Evolutionary conservation across 2,888 invertebrate genomes (phyloP).

Genomic region (Philaethria dido): DNA sequence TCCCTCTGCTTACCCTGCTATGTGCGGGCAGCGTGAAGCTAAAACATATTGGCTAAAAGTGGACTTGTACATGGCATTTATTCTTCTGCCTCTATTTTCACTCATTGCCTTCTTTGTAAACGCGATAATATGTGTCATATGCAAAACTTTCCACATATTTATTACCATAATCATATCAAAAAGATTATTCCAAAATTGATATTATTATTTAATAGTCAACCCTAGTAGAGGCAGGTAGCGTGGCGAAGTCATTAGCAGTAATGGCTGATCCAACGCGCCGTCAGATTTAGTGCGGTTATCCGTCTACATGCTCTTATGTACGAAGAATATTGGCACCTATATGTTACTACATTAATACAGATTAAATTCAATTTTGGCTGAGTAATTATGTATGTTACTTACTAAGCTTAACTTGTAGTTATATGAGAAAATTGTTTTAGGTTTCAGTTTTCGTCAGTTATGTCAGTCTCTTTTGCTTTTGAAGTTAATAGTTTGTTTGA

Average conservation of each 20-base stretch:
- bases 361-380: constrained; percentile 21
- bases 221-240: constrained; percentile 70
- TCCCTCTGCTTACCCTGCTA: too few species aligned
- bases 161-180: neutral
- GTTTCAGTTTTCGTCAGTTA: neutral
- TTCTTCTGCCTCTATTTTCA: too few species aligned
- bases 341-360: constrained; percentile 34
- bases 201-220: constrained; percentile 49
- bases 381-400: constrained; percentile 14
- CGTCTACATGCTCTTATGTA: constrained; percentile 51
- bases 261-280: constrained; percentile 78
- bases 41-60: too few species aligned
- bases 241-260: constrained; percentile 83
- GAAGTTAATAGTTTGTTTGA: too few species aligned
- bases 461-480: neutral
- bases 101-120: too few species aligned
- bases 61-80: too few species aligned
- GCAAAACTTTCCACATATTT: neutral
- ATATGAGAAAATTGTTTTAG: neutral
- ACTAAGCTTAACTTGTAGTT: neutral
- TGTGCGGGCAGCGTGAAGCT: too few species aligned
- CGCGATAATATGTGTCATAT: too few species aligned
- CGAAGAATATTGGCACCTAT: constrained; percentile 45
- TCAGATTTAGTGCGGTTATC: constrained; percentile 71
- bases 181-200: neutral